Conservation (phyloP, 2,888 invertebrate genomes). For the Nemapogon koenigi region DNA sequence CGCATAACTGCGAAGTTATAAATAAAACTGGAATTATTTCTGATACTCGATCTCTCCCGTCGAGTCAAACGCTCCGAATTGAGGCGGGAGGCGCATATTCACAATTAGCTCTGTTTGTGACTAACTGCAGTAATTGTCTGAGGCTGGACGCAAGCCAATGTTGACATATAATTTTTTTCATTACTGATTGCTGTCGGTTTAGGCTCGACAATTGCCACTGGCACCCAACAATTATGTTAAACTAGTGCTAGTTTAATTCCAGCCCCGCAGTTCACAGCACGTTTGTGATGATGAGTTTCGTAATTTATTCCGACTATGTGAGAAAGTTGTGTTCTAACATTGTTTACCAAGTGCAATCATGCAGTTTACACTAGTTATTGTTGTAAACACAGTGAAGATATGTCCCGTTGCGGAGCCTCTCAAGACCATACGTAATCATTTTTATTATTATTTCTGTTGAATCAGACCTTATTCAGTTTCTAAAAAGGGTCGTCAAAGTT, state of each 20-base stretch:
- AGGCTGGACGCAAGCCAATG: conserved; percentile 35
- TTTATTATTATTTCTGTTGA: conserved; percentile 2
- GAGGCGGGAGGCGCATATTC: conserved; percentile 56
- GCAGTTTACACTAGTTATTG: conserved; percentile 59
- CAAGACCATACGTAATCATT: conserved; percentile 42
- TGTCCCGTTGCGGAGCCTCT: conserved; percentile 48
- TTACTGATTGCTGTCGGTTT: conserved; percentile 30
- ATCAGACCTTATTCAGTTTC: too few species aligned
- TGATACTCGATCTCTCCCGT: conserved; percentile 51
- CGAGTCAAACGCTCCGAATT: conserved; percentile 44
- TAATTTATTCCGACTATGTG: conserved; percentile 38
- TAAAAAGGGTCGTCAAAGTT: not conserved
- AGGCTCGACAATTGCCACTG: conserved; percentile 43
- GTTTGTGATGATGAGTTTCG: conserved; percentile 46
- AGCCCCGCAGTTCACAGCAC: conserved; percentile 43
- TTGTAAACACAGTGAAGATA: conserved; percentile 54
- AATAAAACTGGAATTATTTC: conserved; percentile 47
- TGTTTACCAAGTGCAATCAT: conserved; percentile 42
- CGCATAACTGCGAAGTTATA: conserved; percentile 1
- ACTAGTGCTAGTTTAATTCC: conserved; percentile 43
- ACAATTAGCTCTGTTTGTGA: conserved; percentile 54
- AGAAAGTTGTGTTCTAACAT: conserved; percentile 32
- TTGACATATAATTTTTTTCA: conserved; percentile 30
- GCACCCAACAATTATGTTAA: conserved; percentile 48
- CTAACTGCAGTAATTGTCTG: conserved; percentile 45